These are phyloP conservation scores for Rhinoderma darwinii DNA, from an alignment of 2,113 vertebrate species.

Conservation along the genomic window DNA sequence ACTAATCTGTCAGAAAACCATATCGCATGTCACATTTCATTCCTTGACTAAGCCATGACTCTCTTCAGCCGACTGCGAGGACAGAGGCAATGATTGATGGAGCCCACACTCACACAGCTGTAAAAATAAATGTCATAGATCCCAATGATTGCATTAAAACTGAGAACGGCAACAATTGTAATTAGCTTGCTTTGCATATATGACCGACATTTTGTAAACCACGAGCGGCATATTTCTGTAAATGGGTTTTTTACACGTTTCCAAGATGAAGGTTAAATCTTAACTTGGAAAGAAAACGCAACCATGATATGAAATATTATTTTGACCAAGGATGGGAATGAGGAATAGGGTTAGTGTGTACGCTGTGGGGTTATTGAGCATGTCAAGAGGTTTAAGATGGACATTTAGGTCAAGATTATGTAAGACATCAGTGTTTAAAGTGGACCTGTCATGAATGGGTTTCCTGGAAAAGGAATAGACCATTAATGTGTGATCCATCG, in stretches of 20 bases:
- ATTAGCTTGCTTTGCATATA: slow-evolving; percentile 12
- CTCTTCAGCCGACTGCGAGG: slow-evolving; percentile 25
- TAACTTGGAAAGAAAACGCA: neutral
- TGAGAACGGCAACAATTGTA: slow-evolving; percentile 12
- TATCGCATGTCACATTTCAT: slow-evolving; percentile 33
- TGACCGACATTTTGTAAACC: slow-evolving; percentile 22
- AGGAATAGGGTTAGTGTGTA: no score
- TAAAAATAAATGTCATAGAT: slow-evolving; percentile 46
- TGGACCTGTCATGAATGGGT: no score
- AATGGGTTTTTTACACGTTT: neutral
- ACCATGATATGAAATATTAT: neutral
- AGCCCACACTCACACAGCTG: slow-evolving; percentile 51
- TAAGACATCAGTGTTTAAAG: no score
- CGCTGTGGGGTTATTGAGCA: neutral
- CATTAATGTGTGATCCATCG: no score
- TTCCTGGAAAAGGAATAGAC: no score
- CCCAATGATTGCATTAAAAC: slow-evolving; percentile 35
- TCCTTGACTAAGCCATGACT: slow-evolving; percentile 18
- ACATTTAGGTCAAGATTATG: no score
- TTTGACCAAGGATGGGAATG: neutral
- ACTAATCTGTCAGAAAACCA: slow-evolving; percentile 44
- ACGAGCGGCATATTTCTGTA: neutral
- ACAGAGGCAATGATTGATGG: slow-evolving; percentile 45
- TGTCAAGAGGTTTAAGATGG: no score
- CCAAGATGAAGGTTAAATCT: neutral